Evolutionary conservation across 2,797 vertebrate genomes (phyloP).

Genomic region (Chelonia mydas): DNA sequence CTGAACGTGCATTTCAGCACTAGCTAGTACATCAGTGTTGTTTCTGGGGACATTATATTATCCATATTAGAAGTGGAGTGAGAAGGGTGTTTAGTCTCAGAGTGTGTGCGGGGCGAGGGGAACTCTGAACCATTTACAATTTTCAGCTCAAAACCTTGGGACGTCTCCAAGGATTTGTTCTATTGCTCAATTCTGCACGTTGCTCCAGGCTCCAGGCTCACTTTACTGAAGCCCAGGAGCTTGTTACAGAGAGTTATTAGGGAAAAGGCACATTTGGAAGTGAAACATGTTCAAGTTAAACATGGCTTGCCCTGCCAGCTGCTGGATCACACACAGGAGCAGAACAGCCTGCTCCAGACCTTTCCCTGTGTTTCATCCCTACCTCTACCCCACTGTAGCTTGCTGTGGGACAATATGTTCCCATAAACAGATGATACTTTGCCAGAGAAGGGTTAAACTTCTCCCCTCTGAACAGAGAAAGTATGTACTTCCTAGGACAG

Average conservation of each 20-base stretch:
- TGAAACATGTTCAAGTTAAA: not conserved
- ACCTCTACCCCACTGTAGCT: not conserved
- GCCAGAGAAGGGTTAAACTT: not conserved
- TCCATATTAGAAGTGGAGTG: not conserved
- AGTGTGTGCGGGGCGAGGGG: not conserved
- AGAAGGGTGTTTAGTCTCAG: not conserved
- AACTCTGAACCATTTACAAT: not conserved
- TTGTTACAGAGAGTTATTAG: not conserved
- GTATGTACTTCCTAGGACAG: not conserved
- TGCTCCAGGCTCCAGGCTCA: not conserved
- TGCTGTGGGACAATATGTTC: not conserved
- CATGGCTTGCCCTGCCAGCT: not conserved
- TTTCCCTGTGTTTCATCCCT: not conserved
- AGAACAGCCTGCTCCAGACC: not conserved
- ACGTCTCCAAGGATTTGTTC: conserved; percentile 10
- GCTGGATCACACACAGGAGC: not conserved
- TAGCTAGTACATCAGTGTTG: not conserved
- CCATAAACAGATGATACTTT: not conserved
- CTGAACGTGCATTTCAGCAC: not conserved
- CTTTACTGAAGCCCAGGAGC: not conserved
- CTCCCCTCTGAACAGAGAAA: not conserved
- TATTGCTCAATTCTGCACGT: not conserved
- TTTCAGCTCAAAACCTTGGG: conserved; percentile 12
- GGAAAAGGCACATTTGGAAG: not conserved
- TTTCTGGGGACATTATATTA: not conserved